Evolutionary conservation across 2,113 vertebrate genomes (phyloP).

Genomic region (Ictidomys tridecemlineatus): DNA sequence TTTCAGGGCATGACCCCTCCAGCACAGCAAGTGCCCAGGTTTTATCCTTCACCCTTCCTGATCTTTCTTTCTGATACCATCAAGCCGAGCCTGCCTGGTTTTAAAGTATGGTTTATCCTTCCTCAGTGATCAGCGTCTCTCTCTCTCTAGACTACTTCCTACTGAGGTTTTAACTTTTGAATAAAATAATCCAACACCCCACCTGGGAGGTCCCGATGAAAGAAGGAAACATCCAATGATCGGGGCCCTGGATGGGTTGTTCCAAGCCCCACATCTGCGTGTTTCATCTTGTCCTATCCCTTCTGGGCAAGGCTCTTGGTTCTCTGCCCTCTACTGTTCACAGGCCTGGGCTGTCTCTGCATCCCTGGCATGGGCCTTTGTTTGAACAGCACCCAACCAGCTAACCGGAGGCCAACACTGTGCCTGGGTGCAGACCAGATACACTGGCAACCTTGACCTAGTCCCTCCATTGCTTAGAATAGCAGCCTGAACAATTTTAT

Average conservation of each 20-base stretch:
- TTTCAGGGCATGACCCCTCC: not conserved
- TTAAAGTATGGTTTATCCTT: not conserved
- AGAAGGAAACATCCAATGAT: fast-evolving
- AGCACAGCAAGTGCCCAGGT: not conserved
- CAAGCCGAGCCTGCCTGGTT: not conserved
- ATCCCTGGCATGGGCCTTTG: not conserved
- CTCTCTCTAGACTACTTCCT: not conserved
- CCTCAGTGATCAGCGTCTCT: not conserved
- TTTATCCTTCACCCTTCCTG: not conserved
- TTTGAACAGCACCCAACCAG: not conserved
- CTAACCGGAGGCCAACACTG: not conserved
- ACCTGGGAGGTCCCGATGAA: not conserved
- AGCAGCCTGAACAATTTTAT: not conserved
- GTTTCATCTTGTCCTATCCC: not conserved
- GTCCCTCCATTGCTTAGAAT: not conserved
- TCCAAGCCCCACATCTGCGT: not conserved
- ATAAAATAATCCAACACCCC: not conserved
- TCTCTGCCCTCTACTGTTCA: not conserved
- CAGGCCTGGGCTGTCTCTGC: not conserved
- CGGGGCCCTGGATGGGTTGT: too few species aligned
- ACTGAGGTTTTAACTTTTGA: not conserved
- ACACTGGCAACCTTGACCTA: not conserved
- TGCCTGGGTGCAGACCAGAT: not conserved
- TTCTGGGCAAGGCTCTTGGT: not conserved
- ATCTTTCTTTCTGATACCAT: not conserved